Conservation (phyloP, 2,113 vertebrate species). For the Solenodon paradoxus region DNA sequence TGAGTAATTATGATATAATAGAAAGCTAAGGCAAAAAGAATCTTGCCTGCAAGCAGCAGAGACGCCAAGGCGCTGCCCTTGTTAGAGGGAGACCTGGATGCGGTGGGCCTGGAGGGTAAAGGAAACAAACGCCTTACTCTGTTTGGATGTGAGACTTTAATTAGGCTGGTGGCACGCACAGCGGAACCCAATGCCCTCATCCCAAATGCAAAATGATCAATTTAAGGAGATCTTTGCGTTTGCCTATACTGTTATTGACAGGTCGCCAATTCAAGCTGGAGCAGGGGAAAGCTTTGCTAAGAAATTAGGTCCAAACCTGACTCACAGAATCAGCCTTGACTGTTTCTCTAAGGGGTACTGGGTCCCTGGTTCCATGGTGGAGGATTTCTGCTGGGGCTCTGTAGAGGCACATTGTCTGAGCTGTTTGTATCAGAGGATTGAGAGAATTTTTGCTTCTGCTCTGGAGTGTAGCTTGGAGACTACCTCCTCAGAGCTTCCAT, state of each 20-base stretch:
- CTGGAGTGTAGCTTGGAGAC: constrained; percentile 54
- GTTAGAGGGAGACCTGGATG: constrained; percentile 59
- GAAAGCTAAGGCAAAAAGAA: constrained; percentile 54
- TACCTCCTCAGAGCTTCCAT: constrained; percentile 39
- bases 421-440: constrained; percentile 76
- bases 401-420: constrained; percentile 70
- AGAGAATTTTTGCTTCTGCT: constrained; percentile 74
- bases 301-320: constrained; percentile 35
- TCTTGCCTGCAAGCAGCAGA: constrained; percentile 69
- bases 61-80: constrained; percentile 47
- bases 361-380: constrained; percentile 67
- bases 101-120: constrained; percentile 66
- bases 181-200: constrained; percentile 62
- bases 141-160: constrained; percentile 77
- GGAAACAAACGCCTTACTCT: constrained; percentile 65
- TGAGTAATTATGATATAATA: constrained; percentile 69
- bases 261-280: constrained; percentile 62
- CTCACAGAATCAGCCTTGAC: constrained; percentile 58
- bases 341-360: constrained; percentile 68
- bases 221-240: constrained; percentile 68
- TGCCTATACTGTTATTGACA: constrained; percentile 43
- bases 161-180: constrained; percentile 52
- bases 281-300: constrained; percentile 35
- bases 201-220: constrained; percentile 59
- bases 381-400: constrained; percentile 67